phyloP scores from a whole-genome alignment of 2,113 vertebrate genomes.

The Balaenoptera acutorostrata region DNA sequence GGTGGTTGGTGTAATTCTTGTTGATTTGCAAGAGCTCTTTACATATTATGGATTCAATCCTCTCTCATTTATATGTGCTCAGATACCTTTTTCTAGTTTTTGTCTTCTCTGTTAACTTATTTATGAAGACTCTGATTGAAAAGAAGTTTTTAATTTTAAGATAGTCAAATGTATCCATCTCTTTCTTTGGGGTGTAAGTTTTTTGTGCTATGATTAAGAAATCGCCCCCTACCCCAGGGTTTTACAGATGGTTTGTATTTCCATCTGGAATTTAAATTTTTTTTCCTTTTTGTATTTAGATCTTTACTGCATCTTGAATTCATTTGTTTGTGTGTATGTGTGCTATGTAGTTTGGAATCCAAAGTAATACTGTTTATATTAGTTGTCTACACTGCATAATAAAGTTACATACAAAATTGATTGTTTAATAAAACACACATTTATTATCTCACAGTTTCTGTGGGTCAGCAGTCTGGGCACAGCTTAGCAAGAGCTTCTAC shows the following conservation, averaged over 20 bases:
- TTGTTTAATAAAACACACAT: neutral
- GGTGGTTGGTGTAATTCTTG: neutral
- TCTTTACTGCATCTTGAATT: neutral
- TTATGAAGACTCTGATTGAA: neutral
- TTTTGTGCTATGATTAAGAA: neutral
- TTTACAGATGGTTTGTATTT: neutral
- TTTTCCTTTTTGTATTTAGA: neutral
- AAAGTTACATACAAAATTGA: neutral
- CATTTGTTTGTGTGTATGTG: neutral
- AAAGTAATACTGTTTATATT: neutral
- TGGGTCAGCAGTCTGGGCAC: neutral
- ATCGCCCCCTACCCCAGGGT: neutral
- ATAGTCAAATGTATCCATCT: neutral
- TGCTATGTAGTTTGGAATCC: neutral
- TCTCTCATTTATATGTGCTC: neutral
- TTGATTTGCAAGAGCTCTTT: constrained; percentile 13
- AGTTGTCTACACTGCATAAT: neutral
- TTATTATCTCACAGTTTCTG: neutral
- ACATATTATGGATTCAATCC: neutral
- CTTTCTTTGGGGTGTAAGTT: neutral
- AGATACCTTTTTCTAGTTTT: neutral
- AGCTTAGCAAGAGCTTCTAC: neutral
- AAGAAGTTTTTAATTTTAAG: neutral
- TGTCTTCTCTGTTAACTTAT: neutral
- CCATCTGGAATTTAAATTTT: neutral